These are phyloP conservation scores for Acanthococcus lagerstroemiae DNA, from an alignment of 2,888 invertebrate species.

Conservation along the genomic window DNA sequence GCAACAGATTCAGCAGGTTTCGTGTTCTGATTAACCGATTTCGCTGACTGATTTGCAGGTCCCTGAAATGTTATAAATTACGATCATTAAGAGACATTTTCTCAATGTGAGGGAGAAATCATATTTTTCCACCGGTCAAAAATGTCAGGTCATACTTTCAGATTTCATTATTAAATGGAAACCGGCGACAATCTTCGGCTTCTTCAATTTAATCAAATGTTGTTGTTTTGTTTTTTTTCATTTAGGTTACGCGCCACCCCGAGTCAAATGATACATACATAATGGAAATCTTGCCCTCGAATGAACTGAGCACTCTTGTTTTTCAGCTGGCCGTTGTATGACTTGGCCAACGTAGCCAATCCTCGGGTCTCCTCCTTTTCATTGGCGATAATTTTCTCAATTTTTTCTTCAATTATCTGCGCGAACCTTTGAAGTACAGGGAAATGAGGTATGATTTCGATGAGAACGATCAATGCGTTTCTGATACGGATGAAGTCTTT, in stretches of 20 bases:
- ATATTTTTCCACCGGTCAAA: not conserved
- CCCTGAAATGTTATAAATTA: not conserved
- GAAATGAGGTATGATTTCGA: slow-evolving; percentile 85
- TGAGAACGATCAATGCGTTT: slow-evolving; percentile 90
- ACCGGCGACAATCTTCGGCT: no score
- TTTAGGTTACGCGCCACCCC: no score
- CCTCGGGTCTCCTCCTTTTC: slow-evolving; percentile 92
- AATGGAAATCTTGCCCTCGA: slow-evolving; percentile 85
- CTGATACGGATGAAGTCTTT: slow-evolving; percentile 94
- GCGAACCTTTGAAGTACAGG: slow-evolving; percentile 80
- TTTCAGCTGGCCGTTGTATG: slow-evolving; percentile 84
- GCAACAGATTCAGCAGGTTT: not conserved
- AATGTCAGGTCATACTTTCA: no score
- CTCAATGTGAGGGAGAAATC: not conserved
- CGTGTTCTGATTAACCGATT: not conserved
- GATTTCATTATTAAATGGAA: no score
- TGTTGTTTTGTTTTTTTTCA: no score
- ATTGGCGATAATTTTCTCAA: slow-evolving; percentile 83
- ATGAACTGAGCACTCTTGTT: slow-evolving; percentile 67
- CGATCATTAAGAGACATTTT: not conserved
- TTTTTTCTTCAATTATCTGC: slow-evolving; percentile 82
- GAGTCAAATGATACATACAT: no score
- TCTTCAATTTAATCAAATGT: no score
- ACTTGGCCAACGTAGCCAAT: slow-evolving; percentile 82
- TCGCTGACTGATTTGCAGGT: not conserved